Conservation (phyloP, 2,113 vertebrate genomes). For the Bettongia penicillata region DNA sequence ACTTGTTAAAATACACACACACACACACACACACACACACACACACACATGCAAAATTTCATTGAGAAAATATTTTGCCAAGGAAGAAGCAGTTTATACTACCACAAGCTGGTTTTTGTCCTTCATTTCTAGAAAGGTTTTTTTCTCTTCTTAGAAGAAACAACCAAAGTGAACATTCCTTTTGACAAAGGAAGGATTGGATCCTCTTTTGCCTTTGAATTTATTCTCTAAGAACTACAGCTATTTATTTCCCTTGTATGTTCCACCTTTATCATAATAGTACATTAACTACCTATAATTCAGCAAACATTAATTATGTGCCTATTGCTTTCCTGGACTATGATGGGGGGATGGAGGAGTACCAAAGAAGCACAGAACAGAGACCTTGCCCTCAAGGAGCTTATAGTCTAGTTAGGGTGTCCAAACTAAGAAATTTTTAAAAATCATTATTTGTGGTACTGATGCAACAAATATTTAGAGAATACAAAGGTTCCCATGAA, state of each 20-base stretch:
- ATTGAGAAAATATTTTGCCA: neutral
- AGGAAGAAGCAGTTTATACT: neutral
- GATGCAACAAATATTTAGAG: neutral
- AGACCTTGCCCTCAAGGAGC: slow-evolving; percentile 44
- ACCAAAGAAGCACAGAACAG: slow-evolving; percentile 21
- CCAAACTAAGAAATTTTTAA: slow-evolving; percentile 69
- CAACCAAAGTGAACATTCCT: neutral
- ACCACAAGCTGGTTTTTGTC: neutral
- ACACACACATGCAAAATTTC: neutral
- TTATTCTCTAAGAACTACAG: neutral
- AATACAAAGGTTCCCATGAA: neutral
- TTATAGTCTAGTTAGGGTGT: slow-evolving; percentile 55
- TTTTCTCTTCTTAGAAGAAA: neutral
- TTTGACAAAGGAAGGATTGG: neutral
- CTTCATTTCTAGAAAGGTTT: neutral
- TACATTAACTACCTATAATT: neutral
- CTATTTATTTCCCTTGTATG: neutral
- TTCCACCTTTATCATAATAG: neutral
- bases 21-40: neutral
- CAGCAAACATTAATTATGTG: neutral
- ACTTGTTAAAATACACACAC: neutral
- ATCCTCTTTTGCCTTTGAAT: neutral
- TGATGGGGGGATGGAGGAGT: neutral
- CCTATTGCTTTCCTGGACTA: neutral
- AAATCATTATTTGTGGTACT: neutral